Evolutionary conservation across 2,113 vertebrate genomes (phyloP), one percentile per base, ranked within the genome.

Genomic region (Vulpes ferrilata): DNA sequence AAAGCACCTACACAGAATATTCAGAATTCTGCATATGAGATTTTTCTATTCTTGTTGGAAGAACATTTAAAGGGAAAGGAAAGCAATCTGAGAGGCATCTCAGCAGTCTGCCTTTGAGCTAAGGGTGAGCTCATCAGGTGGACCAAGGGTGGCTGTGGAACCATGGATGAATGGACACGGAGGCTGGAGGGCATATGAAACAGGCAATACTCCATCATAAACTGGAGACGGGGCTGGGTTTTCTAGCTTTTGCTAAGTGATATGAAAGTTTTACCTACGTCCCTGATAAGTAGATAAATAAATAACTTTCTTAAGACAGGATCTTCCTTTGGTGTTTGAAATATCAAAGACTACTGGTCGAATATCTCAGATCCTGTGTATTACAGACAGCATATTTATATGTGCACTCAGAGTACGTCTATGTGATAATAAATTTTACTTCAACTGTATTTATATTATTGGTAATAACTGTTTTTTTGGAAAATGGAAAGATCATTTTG

Each of bases 141-240:
- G 67, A n/a, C 48, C 35, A 3, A 60, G 8, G 11, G 11, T 7
- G 16, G 25, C 4, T 27, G 7, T 15, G 51, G 10, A 30, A 5
- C 4, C 10, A 76, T 5, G 48, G 5, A 20, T 5, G 48, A 4
- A 20, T 7, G 20, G 11, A 16, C 7, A 16, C 25, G 19, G 16
- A 23, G 6, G 9, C 35, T 11, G 23, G 4, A 43, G 8, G 30
- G 53, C 6, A 2, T 5, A 0, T 0, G 13, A 27, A 11, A 43
- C 60, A 11, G 17, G 35, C 0, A 11, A 1, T 4, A 12, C 1
- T 20, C 60, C 1, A 17, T 25, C 5, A 3, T 9, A 2, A 15
- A 5, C 30, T 12, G 16, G 22, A 38, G 2, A 43, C 8, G 17
- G 71, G 74, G 17, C 16, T 20, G 1, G 10, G 8, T 43, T 17